Base-by-base conservation (phyloP, 2,113 vertebrate species). In the Plectropomus leopardus region DNA sequence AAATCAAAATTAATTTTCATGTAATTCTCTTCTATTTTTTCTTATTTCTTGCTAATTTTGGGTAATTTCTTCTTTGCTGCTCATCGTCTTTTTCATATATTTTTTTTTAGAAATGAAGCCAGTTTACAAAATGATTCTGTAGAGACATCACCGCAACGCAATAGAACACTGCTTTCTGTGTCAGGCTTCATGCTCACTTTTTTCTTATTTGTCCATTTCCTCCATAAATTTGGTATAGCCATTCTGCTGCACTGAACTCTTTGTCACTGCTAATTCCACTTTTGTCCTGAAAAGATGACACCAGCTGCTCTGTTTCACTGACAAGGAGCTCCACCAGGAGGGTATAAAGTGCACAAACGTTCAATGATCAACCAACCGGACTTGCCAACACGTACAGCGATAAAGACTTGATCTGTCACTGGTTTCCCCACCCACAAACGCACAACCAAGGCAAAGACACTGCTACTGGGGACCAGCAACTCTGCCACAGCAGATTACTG, bases 391-490 rank as follows among this genome's bases (percentile, higher is more conserved):
- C n/a, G 23, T 64, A 28, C 42, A 70, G 34, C 26, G 36, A 80
- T 21, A 65, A 71, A 26, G 36, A 66, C n/a, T 58, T 40, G 34
- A 66, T 73, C 47, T 50, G n/a, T 61, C 53, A 63, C 19, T 8
- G 17, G 32, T 61, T 55, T 50, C 48, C 40, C 59, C 61, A 15
- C 14, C 14, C 26, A 70, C 8, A 44, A 30, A 47, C 9, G 7
- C 55, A 68, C 55, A 23, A 23, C 13, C 14, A 23, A 53, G 24
- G 13, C 17, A 75, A 44, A 50, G 16, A 14, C 48, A 28, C 2
- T 16, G 13, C 48, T n/a, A 17, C 8, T 11, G 21, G 55, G 21
- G 55, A 34, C 36, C 26, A 34, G 24, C 17, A 64, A 10, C 9
- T 48, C 28, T 32, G 51, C 10, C 55, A 76, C 17, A 40, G 42